Conservation (phyloP, 2,113 vertebrate species). For the Aphyosemion australe region DNA sequence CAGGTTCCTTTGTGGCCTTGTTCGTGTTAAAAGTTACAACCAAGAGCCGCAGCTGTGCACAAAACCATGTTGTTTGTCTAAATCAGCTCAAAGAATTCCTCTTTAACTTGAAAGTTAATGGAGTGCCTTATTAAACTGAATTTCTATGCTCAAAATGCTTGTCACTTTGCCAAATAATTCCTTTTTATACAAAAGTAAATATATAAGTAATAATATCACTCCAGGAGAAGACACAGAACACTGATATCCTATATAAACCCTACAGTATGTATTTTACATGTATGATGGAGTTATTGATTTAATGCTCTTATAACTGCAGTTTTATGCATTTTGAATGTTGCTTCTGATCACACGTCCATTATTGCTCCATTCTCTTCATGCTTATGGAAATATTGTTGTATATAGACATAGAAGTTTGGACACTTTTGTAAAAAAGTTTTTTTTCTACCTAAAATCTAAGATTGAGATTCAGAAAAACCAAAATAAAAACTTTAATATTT, state of each 20-base stretch:
- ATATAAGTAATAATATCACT: not conserved
- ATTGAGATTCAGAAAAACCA: not conserved
- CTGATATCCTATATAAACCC: conserved; percentile 29
- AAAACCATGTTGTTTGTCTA: not conserved
- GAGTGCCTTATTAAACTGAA: conserved; percentile 47
- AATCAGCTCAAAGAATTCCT: conserved; percentile 20
- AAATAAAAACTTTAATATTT: conserved; percentile 10
- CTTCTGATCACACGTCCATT: conserved; percentile 20
- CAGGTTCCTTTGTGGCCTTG: conserved; percentile 25
- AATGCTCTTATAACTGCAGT: conserved; percentile 56
- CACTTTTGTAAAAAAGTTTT: conserved; percentile 19
- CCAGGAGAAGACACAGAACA: conserved; percentile 35
- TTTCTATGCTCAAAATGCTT: conserved; percentile 32
- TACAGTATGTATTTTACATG: conserved; percentile 30
- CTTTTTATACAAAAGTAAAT: conserved; percentile 5
- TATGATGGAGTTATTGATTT: conserved; percentile 47
- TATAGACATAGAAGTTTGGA: conserved; percentile 28
- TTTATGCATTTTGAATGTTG: conserved; percentile 62
- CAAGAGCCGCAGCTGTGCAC: not conserved
- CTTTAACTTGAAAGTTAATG: conserved; percentile 24
- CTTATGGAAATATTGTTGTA: conserved; percentile 40
- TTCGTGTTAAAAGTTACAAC: conserved; percentile 29
- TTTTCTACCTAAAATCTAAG: conserved; percentile 4
- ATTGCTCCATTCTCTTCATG: conserved; percentile 15
- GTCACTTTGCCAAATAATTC: conserved; percentile 54